Percentiles rank a stretch among this genome's conserved stretches.
Evolutionary conservation across 2,797 vertebrate species (phyloP).

Genomic region (Apodemus agrarius): DNA sequence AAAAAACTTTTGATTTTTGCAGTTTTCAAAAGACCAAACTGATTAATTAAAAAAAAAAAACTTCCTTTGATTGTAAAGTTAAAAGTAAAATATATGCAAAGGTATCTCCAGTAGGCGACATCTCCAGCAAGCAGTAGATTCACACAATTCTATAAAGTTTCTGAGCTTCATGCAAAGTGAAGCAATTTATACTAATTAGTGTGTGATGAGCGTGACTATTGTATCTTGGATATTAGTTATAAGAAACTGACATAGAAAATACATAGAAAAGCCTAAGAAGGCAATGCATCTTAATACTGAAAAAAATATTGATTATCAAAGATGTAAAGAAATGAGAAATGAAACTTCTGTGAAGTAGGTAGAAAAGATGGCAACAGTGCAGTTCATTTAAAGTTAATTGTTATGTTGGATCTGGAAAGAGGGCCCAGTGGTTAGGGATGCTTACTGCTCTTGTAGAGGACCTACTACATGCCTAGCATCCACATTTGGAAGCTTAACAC

Average conservation of each 20-base stretch:
- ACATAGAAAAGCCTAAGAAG: neutral
- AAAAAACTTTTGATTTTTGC: neutral
- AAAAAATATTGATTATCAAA: neutral
- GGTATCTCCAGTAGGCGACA: neutral
- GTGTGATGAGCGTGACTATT: neutral
- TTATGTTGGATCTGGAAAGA: neutral
- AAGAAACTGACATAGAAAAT: neutral
- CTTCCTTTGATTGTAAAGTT: neutral
- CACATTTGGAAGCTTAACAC: neutral
- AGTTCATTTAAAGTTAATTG: neutral
- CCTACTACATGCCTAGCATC: neutral
- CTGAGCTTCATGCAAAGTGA: neutral
- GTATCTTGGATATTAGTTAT: neutral
- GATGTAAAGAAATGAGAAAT: neutral
- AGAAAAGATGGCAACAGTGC: neutral
- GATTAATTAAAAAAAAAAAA: neutral
- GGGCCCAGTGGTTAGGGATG: neutral
- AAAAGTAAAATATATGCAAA: neutral
- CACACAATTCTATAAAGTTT: neutral
- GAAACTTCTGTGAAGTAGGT: neutral
- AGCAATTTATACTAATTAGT: neutral
- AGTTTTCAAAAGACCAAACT: neutral
- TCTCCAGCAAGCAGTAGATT: neutral
- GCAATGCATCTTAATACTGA: neutral
- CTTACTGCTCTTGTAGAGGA: neutral